Evolutionary conservation across 2,888 invertebrate species (phyloP).

Genomic region (Venustoraphidia nigricollis): DNA sequence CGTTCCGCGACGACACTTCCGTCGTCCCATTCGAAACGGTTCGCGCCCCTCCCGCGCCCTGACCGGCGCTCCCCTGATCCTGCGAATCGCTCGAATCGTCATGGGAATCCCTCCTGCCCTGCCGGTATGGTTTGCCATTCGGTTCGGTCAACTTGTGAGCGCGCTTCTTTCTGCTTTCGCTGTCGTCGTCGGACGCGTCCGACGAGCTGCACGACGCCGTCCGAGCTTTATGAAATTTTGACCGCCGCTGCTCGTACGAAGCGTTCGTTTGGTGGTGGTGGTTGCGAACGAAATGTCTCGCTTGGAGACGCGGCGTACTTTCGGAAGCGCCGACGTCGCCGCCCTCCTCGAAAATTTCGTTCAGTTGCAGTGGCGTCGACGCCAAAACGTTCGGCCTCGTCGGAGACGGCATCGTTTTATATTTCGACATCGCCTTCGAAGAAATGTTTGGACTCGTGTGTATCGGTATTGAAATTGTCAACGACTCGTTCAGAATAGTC

Average conservation of each 20-base stretch:
- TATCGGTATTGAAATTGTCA: constrained; percentile 36
- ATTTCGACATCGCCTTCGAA: constrained; percentile 27
- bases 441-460: constrained; percentile 23
- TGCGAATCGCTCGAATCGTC: constrained; percentile 78
- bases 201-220: constrained; percentile 90
- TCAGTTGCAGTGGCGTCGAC: constrained; percentile 35
- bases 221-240: constrained; percentile 53
- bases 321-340: constrained; percentile 22
- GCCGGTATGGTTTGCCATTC: constrained; percentile 42
- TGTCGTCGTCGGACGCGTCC: constrained; percentile 81
- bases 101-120: constrained; percentile 55
- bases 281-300: constrained; percentile 22
- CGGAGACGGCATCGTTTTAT: constrained; percentile 43
- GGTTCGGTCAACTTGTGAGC: constrained; percentile 51
- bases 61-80: constrained; percentile 41
- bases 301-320: constrained; percentile 17
- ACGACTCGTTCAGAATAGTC: constrained; percentile 34
- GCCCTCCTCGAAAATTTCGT: constrained; percentile 54
- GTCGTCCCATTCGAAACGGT: constrained; percentile 10
- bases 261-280: constrained; percentile 18
- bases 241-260: constrained; percentile 40
- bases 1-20: constrained; percentile 13
- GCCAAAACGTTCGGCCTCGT: constrained; percentile 26
- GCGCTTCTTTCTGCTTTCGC: constrained; percentile 67
- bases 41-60: constrained; percentile 23